Evolutionary conservation across 2,888 invertebrate genomes (phyloP).

Genomic region (Phymatocera aterrima): DNA sequence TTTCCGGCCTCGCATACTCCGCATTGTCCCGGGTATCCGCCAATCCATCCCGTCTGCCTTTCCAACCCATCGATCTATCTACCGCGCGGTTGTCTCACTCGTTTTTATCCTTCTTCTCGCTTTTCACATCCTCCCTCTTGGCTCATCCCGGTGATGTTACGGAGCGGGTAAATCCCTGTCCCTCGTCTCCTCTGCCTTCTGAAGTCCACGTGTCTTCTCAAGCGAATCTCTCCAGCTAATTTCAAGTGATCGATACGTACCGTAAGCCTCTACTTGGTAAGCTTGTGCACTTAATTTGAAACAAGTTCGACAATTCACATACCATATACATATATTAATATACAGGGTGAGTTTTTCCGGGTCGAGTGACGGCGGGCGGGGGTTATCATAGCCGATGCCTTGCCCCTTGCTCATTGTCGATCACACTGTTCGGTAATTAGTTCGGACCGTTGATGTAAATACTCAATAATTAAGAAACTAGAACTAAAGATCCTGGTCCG

Average conservation of each 20-base stretch:
- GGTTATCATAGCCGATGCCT: too few relatives aligned
- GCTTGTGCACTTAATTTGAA: background rate
- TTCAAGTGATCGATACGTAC: constrained; percentile 26
- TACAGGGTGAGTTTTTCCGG: too few relatives aligned
- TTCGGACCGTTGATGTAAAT: too few relatives aligned
- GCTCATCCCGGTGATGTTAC: constrained; percentile 7
- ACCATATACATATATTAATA: background rate
- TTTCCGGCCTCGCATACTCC: constrained; percentile 38
- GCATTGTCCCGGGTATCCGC: constrained; percentile 34
- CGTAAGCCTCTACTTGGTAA: background rate
- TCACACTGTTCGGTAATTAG: too few relatives aligned
- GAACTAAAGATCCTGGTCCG: too few relatives aligned
- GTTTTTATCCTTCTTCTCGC: background rate
- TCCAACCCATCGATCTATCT: constrained; percentile 34
- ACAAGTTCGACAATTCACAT: background rate
- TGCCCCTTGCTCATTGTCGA: too few relatives aligned
- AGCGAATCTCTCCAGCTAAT: constrained; percentile 15
- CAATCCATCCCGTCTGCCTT: constrained; percentile 36
- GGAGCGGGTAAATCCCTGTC: background rate
- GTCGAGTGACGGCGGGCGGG: too few relatives aligned
- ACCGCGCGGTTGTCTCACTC: constrained; percentile 6
- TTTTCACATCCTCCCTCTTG: background rate
- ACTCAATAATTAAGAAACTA: too few relatives aligned
- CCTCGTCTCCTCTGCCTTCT: background rate
- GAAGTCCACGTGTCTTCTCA: constrained; percentile 8